phyloP scores from a whole-genome alignment of 2,888 invertebrate species.

The Priapulus caudatus region DNA sequence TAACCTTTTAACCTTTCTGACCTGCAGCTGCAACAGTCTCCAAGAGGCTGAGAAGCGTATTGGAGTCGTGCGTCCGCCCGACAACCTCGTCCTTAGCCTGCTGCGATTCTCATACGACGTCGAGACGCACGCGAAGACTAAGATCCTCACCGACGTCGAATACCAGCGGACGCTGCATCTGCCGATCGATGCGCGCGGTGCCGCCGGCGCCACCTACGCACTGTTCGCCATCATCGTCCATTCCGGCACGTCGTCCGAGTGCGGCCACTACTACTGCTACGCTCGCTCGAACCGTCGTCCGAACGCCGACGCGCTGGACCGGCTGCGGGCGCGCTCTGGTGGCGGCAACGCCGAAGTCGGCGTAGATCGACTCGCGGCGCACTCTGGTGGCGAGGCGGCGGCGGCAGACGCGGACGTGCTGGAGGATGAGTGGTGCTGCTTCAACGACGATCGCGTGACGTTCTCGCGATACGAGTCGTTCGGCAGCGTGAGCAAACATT shows the following conservation, averaged over 20 bases:
- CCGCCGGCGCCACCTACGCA: conserved; percentile 47
- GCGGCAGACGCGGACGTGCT: conserved; percentile 8
- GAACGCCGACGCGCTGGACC: conserved; percentile 26
- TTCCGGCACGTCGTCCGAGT: conserved; percentile 65
- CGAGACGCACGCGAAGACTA: conserved; percentile 60
- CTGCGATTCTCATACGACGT: conserved; percentile 66
- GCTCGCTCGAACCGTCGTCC: conserved; percentile 40
- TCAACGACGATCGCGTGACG: conserved; percentile 61
- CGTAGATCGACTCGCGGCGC: conserved; percentile 21
- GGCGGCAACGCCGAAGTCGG: conserved; percentile 24
- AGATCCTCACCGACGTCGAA: conserved; percentile 49
- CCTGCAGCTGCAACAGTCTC: conserved; percentile 54
- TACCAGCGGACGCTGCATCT: conserved; percentile 35
- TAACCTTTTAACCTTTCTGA: too few species aligned
- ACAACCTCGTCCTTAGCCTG: conserved; percentile 62
- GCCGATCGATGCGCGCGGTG: conserved; percentile 22
- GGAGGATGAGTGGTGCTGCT: conserved; percentile 58
- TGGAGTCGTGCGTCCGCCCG: conserved; percentile 57
- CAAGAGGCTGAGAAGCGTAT: conserved; percentile 63
- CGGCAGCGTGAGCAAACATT: conserved; percentile 29
- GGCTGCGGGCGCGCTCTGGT: conserved; percentile 18
- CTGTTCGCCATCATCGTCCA: conserved; percentile 74
- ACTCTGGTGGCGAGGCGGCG: conserved; percentile 12
- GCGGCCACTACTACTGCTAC: conserved; percentile 76
- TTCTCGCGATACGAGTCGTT: conserved; percentile 31